phyloP scores from a whole-genome alignment of 2,888 invertebrate species.

The Zelleria hepariella region DNA sequence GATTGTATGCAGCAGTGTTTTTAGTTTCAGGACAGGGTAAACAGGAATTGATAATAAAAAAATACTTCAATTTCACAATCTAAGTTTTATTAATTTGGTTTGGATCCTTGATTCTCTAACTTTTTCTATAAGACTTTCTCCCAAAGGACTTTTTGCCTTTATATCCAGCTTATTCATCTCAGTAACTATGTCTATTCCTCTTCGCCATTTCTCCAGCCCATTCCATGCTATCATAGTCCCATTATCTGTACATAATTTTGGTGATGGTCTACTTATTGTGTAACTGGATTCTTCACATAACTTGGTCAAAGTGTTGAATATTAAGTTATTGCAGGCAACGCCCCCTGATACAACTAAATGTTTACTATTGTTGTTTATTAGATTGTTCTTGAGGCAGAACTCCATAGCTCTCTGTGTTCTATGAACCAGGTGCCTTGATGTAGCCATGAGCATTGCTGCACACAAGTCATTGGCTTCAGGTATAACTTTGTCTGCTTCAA shows the following conservation, averaged over 20 bases:
- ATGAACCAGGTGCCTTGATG: constrained; percentile 84
- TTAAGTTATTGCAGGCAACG: constrained; percentile 93
- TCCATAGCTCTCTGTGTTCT: constrained; percentile 89
- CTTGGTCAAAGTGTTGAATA: constrained; percentile 78
- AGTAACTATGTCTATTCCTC: constrained; percentile 59
- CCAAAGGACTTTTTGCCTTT: constrained; percentile 75
- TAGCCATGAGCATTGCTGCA: constrained; percentile 83
- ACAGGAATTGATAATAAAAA: background rate
- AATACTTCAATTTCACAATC: constrained; percentile 17
- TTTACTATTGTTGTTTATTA: constrained; percentile 75
- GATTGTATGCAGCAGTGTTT: no score
- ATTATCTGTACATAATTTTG: constrained; percentile 95
- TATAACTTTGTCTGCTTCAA: constrained; percentile 79
- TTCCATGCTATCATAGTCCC: constrained; percentile 99
- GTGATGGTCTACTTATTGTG: constrained; percentile 81
- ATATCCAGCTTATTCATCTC: constrained; percentile 77
- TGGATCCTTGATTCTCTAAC: constrained; percentile 70
- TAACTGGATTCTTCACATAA: constrained; percentile 79
- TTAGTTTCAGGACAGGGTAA: no score
- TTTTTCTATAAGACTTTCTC: constrained; percentile 72
- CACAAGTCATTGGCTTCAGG: constrained; percentile 86
- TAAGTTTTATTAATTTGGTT: constrained; percentile 51
- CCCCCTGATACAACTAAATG: constrained; percentile 92
- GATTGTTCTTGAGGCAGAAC: constrained; percentile 74
- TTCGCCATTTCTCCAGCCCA: constrained; percentile 85